These are phyloP conservation scores for Corvus hawaiiensis DNA, from an alignment of 2,113 vertebrate genomes.

Conservation along the genomic window DNA sequence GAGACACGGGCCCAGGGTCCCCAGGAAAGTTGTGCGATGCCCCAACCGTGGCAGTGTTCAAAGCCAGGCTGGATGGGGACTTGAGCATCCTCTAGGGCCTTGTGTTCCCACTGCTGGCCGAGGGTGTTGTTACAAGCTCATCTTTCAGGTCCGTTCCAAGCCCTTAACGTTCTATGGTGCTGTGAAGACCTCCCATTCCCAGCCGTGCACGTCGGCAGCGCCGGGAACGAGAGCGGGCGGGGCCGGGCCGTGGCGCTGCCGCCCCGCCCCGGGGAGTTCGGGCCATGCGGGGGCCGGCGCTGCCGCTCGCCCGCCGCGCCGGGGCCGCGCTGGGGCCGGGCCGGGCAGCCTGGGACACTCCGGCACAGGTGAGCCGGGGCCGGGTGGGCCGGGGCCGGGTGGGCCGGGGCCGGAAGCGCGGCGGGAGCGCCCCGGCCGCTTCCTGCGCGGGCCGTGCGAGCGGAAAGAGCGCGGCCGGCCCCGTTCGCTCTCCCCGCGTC, in stretches of 20 bases:
- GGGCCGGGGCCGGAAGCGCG: background rate
- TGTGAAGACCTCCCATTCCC: rapidly evolving
- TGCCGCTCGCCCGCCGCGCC: background rate
- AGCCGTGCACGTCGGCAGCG: background rate
- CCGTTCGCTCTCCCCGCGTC: rapidly evolving
- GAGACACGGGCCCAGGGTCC: too few relatives aligned
- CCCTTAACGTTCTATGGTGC: rapidly evolving
- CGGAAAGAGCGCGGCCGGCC: rapidly evolving
- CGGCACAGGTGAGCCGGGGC: background rate
- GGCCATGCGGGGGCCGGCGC: background rate
- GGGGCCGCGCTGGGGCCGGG: background rate
- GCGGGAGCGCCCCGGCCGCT: background rate
- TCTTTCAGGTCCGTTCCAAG: rapidly evolving
- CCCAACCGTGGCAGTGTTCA: rapidly evolving
- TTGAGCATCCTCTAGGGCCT: background rate
- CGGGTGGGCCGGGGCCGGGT: too few relatives aligned
- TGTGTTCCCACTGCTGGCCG: background rate
- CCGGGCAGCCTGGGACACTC: background rate
- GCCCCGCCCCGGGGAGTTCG: background rate
- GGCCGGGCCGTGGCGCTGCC: background rate
- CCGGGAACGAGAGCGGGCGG: background rate
- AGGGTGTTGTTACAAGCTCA: rapidly evolving
- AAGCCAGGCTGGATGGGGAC: too few relatives aligned
- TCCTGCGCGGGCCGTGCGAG: background rate
- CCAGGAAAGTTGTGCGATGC: rapidly evolving